Evolutionary conservation across 2,888 invertebrate species (phyloP).

Genomic region (Argyra leucocephala): DNA sequence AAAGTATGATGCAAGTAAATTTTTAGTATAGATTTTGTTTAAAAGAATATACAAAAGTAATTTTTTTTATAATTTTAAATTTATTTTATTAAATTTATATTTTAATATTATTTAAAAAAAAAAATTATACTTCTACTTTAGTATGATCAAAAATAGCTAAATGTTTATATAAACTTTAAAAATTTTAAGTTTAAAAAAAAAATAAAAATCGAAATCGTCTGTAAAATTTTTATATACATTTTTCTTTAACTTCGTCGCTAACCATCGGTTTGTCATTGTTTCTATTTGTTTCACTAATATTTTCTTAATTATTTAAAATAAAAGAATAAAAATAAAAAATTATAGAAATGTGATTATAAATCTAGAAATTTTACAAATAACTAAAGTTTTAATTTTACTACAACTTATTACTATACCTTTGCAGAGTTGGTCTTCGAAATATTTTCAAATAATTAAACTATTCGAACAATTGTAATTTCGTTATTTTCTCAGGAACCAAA

Average conservation of each 20-base stretch:
- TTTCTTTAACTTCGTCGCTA: neutral
- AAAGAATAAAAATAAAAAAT: neutral
- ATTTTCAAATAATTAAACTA: conserved; percentile 71
- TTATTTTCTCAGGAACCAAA: conserved; percentile 81
- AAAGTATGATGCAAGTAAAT: too few species aligned
- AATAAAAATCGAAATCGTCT: conserved; percentile 79
- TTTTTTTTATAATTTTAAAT: too few species aligned
- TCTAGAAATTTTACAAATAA: too few species aligned
- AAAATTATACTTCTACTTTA: too few species aligned
- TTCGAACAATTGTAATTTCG: conserved; percentile 73
- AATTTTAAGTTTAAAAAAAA: conserved; percentile 81
- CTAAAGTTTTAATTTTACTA: conserved; percentile 23
- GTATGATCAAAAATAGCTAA: conserved; percentile 27
- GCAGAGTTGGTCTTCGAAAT: conserved; percentile 67
- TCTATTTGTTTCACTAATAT: neutral
- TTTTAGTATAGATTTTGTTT: too few species aligned
- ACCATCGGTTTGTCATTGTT: neutral
- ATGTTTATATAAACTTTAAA: conserved; percentile 70
- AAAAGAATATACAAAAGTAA: too few species aligned
- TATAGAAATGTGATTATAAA: too few species aligned
- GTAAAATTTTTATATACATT: conserved; percentile 58
- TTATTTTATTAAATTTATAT: too few species aligned
- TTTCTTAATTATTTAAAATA: neutral
- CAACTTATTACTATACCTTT: too few species aligned
- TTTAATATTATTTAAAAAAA: too few species aligned